Conservation (phyloP, 2,113 vertebrate species). For the Laterallus jamaicensis region DNA sequence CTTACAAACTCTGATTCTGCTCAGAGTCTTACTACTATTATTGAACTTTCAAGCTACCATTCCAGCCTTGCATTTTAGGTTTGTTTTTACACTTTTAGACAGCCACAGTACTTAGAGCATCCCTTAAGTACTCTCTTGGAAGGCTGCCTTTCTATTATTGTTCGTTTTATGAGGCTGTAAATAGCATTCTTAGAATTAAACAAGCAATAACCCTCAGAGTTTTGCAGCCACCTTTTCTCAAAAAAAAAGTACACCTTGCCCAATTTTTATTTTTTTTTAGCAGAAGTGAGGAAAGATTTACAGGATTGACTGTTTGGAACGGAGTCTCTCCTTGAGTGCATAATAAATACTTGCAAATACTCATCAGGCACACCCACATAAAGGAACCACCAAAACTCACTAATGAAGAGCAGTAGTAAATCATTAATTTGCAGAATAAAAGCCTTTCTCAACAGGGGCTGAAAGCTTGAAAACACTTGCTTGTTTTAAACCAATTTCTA, state of each 20-base stretch:
- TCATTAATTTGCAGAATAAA: constrained; percentile 41
- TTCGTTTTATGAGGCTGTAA: constrained; percentile 55
- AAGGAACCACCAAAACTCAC: background rate
- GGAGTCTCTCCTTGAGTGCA: background rate
- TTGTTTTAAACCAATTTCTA: constrained; percentile 37
- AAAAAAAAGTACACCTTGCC: background rate
- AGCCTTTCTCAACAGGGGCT: constrained; percentile 1
- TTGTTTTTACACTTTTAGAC: background rate
- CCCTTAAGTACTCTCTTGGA: constrained; percentile 7
- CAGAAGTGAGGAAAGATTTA: background rate
- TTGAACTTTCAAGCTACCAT: background rate
- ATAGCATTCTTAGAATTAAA: constrained; percentile 58
- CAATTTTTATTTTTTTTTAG: background rate
- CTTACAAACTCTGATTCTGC: background rate
- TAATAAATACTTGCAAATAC: background rate
- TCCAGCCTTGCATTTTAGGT: background rate
- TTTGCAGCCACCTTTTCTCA: constrained; percentile 1
- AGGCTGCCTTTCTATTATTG: constrained; percentile 30
- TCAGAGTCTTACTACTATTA: background rate
- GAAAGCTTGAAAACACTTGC: background rate
- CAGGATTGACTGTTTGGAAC: background rate
- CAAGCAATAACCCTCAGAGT: constrained; percentile 32
- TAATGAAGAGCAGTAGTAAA: constrained; percentile 12
- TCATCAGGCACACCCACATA: background rate
- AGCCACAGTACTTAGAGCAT: background rate